phyloP scores from a whole-genome alignment of 2,888 invertebrate genomes.

The Hypena proboscidalis region DNA sequence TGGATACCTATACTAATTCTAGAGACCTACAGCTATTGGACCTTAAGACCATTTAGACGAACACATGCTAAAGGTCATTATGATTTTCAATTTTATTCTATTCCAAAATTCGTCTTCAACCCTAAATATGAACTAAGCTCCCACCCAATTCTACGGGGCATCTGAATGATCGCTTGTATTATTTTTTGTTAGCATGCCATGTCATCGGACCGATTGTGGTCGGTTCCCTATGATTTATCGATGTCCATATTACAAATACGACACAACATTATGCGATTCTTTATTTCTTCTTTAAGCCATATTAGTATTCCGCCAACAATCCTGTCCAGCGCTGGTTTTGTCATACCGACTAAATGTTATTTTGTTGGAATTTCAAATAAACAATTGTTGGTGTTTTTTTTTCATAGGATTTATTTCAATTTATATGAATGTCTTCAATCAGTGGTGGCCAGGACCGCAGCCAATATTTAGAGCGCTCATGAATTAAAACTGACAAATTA shows the following conservation, averaged over 20 bases:
- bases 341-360: slow-evolving; percentile 84
- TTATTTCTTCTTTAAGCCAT: slow-evolving; percentile 84
- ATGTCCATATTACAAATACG: slow-evolving; percentile 84
- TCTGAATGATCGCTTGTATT: slow-evolving; percentile 82
- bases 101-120: slow-evolving; percentile 54
- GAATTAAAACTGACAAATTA: slow-evolving; percentile 72
- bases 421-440: slow-evolving; percentile 78
- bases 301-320: slow-evolving; percentile 84
- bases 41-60: too few relatives aligned
- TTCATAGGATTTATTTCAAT: slow-evolving; percentile 67
- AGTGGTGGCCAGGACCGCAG: slow-evolving; percentile 61
- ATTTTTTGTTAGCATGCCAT: slow-evolving; percentile 83
- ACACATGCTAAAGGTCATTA: too few relatives aligned
- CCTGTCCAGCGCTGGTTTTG: slow-evolving; percentile 81
- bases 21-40: too few relatives aligned
- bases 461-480: slow-evolving; percentile 74
- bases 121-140: slow-evolving; percentile 65
- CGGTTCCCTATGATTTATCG: slow-evolving; percentile 84
- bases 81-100: too few relatives aligned
- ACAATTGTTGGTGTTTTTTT: slow-evolving; percentile 75
- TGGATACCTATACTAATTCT: too few relatives aligned
- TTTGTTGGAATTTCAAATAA: slow-evolving; percentile 83
- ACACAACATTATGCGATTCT: slow-evolving; percentile 82
- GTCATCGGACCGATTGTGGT: slow-evolving; percentile 84
- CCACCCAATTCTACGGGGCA: slow-evolving; percentile 81